Evolutionary conservation across 2,113 vertebrate species (phyloP).

Genomic region (Tychaedon coryphoeus): DNA sequence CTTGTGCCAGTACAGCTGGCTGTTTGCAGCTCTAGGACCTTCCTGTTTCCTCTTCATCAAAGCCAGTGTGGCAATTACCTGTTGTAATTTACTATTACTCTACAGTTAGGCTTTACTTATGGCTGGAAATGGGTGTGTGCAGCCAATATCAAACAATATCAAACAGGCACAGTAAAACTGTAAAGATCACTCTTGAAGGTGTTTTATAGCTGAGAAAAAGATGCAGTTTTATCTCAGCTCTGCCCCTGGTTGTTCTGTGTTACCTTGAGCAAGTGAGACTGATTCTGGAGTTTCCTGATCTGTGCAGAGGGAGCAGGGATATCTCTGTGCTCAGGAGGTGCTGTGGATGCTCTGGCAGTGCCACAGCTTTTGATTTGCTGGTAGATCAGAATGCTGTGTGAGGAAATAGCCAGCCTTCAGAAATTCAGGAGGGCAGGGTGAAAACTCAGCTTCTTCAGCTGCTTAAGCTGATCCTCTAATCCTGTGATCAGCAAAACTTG

Average conservation of each 20-base stretch:
- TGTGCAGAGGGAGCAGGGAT: neutral
- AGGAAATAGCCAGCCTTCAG: neutral
- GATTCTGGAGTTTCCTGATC: neutral
- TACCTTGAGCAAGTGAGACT: neutral
- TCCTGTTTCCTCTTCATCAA: neutral
- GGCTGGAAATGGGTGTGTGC: neutral
- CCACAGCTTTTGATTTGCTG: neutral
- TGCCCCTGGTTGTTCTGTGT: neutral
- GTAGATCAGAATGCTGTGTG: neutral
- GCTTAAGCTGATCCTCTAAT: neutral
- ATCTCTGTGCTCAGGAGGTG: neutral
- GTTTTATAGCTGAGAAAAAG: neutral
- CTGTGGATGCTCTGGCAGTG: neutral
- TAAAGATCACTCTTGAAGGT: neutral
- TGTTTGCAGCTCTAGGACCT: neutral
- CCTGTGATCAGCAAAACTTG: neutral
- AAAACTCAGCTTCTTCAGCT: neutral
- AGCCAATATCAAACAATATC: neutral
- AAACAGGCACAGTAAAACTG: neutral
- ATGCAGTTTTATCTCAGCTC: neutral
- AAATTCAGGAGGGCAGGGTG: neutral
- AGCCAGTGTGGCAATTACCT: neutral
- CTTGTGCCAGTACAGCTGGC: neutral
- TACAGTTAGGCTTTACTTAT: rapidly evolving
- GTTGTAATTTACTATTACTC: neutral